Conservation (phyloP, 2,113 vertebrate genomes). For the Tamias sibiricus region DNA sequence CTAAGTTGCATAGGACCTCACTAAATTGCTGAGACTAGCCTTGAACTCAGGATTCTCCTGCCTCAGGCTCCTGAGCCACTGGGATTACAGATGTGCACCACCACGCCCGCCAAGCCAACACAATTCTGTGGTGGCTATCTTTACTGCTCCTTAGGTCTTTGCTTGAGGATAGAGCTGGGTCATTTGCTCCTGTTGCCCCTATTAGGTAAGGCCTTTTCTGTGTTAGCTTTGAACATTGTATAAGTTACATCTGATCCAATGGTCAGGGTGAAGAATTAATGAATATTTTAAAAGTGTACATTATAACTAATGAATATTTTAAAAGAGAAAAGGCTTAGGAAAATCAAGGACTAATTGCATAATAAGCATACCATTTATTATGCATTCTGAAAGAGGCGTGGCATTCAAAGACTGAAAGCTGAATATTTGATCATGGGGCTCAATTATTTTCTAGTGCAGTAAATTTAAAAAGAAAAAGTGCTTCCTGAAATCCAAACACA, state of each 20-base stretch:
- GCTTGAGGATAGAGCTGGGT: neutral
- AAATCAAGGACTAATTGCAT: neutral
- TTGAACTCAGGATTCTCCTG: neutral
- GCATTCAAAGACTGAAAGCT: neutral
- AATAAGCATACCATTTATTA: neutral
- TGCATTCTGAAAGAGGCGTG: neutral
- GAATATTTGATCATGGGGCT: neutral
- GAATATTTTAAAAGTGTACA: neutral
- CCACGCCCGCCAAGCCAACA: neutral
- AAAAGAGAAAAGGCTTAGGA: neutral
- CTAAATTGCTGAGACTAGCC: neutral
- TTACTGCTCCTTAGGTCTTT: neutral
- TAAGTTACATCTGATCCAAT: neutral
- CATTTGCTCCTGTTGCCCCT: neutral
- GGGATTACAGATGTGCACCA: neutral
- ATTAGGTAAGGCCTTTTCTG: neutral
- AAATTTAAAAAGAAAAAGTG: neutral
- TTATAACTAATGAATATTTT: conserved; percentile 20
- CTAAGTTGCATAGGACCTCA: neutral
- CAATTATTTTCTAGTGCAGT: neutral
- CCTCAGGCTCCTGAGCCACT: neutral
- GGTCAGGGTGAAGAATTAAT: neutral
- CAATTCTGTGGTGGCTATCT: neutral
- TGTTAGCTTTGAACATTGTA: neutral
- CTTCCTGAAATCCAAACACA: neutral